Base-by-base conservation (phyloP, 1,140 invertebrate genomes). In the Bradynema listronoti region DNA sequence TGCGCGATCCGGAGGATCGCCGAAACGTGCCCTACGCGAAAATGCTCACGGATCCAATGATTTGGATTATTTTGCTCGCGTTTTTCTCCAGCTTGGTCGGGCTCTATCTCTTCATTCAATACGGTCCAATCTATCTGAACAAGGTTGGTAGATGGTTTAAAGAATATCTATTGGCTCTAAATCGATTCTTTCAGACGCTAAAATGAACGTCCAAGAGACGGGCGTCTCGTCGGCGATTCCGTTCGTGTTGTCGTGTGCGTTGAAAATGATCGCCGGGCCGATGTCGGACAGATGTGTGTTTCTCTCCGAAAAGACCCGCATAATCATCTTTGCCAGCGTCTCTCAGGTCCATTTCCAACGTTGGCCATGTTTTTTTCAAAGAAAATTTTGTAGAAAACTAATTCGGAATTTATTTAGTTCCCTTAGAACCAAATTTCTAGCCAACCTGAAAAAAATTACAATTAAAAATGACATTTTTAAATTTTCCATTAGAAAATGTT, bases 61-160 rank as follows among this genome's bases (percentile, higher is more conserved):
- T 56, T 25, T 58, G 52, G 55, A 46, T 43, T 9, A 45, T 65
- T 4, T 33, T 65, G 47, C 72, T 53, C 22, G 32, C 34, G 32
- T 39, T 71, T 42, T 33, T 65, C 25, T 61, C 58, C 25, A 34
- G 47, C 22, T 61, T 71, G n/a, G 25, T 67, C 14, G 39, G 51
- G 27, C 64, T 72, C 41, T 47, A 72, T 7, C 63, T 73, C 24
- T 73, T 73, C 42, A 64, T 67, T 49, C 70, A 76, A 30, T 73
- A 72, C 39, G 71, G 71, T 9, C 71, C 71, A 42, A 73, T 63
- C 22, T 73, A 73, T 61, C 45, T 73, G 29, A 75, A 74, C 29
- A 76, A 73, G 41, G 73, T 71, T 42, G n/a, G n/a, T n/a, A n/a
- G n/a, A 4, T 52, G 19, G 25, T 41, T 33, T 9, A 11, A n/a